Percentiles rank a stretch among this genome's conserved stretches.
phyloP scores from a whole-genome alignment of 2,888 invertebrate species.

The Polydesmus complanatus region DNA sequence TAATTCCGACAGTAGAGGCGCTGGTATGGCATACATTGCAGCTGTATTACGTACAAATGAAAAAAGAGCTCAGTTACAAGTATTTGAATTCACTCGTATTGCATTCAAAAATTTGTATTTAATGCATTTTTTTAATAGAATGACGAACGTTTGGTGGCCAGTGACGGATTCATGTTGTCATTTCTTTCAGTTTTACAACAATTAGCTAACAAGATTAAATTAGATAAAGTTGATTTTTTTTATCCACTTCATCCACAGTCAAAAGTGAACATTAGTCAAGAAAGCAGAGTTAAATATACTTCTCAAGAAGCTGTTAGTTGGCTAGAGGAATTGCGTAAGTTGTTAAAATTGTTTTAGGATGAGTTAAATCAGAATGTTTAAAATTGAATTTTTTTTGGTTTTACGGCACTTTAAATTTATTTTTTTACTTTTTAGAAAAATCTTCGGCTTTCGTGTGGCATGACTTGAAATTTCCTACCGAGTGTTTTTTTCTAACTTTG shows the following conservation, averaged over 20 bases:
- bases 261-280: constrained; percentile 32
- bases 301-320: constrained; percentile 67
- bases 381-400: constrained; percentile 1
- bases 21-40: constrained; percentile 64
- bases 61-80: constrained; percentile 62
- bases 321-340: constrained; percentile 47
- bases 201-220: constrained; percentile 69
- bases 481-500: constrained; percentile 92
- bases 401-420: not conserved
- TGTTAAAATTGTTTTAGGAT: not conserved
- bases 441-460: constrained; percentile 45
- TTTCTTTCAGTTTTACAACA: constrained; percentile 78
- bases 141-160: constrained; percentile 71
- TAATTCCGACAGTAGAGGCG: constrained; percentile 63
- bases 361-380: not conserved
- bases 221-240: constrained; percentile 74
- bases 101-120: too few relatives aligned
- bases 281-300: constrained; percentile 65
- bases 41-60: constrained; percentile 64
- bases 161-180: constrained; percentile 93
- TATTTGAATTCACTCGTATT: too few relatives aligned
- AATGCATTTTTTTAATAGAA: constrained; percentile 34
- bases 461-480: constrained; percentile 82
- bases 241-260: constrained; percentile 68
- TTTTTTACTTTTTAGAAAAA: constrained; percentile 6